A percentile compares a stretch with the other conserved stretches of the same genome.
These are phyloP conservation scores for Nomada fabriciana DNA, from an alignment of 2,888 invertebrate genomes.

Conservation along the genomic window DNA sequence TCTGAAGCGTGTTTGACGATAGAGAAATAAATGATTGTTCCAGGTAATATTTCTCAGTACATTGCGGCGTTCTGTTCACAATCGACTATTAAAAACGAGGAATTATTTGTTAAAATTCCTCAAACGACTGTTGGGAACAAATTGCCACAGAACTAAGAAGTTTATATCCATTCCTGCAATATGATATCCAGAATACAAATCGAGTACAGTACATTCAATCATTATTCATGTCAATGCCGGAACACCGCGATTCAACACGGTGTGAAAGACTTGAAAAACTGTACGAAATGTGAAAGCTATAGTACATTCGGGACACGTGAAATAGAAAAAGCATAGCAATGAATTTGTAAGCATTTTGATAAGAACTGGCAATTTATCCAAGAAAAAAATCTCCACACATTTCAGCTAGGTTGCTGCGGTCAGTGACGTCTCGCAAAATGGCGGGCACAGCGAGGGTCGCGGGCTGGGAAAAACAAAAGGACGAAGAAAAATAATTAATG, in stretches of 20 bases:
- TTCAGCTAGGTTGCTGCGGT: conserved; percentile 39
- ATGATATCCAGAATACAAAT: too few relatives aligned
- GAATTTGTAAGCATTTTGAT: background rate
- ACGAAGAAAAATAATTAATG: conserved; percentile 82
- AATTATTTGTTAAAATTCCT: too few relatives aligned
- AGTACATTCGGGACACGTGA: background rate
- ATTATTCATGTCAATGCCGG: too few relatives aligned
- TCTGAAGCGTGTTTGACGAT: too few relatives aligned
- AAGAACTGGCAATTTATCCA: background rate
- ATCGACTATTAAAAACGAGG: too few relatives aligned
- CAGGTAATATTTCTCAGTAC: too few relatives aligned
- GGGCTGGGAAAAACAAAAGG: conserved; percentile 69
- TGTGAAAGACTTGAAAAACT: background rate
- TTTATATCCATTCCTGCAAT: too few relatives aligned
- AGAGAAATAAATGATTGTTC: too few relatives aligned
- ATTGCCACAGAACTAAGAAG: too few relatives aligned
- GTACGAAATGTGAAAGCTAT: background rate
- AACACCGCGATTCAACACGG: background rate
- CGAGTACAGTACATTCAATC: too few relatives aligned
- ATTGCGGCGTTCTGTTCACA: too few relatives aligned
- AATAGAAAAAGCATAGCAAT: background rate
- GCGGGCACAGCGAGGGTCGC: conserved; percentile 56
- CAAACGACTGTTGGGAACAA: too few relatives aligned
- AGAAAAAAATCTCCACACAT: conserved; percentile 10
- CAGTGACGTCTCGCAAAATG: conserved; percentile 63